phyloP scores from a whole-genome alignment of 2,797 vertebrate species.

The Microhierax caerulescens region DNA sequence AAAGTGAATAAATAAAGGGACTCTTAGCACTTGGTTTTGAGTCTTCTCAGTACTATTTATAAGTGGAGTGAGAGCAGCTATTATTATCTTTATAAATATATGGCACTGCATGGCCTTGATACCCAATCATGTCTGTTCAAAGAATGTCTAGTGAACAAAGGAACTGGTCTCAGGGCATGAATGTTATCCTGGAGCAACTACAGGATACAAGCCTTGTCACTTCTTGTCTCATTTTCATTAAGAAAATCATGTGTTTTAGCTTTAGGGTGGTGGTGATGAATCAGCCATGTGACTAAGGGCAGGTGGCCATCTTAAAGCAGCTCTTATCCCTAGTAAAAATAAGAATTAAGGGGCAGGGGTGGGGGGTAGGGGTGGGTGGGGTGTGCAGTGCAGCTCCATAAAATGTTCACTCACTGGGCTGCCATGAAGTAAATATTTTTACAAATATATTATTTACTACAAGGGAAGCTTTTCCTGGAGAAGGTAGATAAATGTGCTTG shows the following conservation, averaged over 20 bases:
- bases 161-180: constrained; percentile 58
- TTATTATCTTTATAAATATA: background rate
- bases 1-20: background rate
- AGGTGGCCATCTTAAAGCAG: constrained; percentile 56
- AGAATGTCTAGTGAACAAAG: constrained; percentile 61
- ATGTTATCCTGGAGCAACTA: constrained; percentile 66
- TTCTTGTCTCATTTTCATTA: constrained; percentile 66
- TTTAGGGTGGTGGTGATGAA: constrained; percentile 37
- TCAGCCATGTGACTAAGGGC: constrained; percentile 41
- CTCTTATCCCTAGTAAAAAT: constrained; percentile 25
- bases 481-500: constrained; percentile 79
- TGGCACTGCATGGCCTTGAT: constrained; percentile 14
- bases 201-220: constrained; percentile 66
- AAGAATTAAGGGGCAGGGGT: background rate
- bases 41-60: constrained; percentile 10
- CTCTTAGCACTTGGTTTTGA: background rate
- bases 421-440: constrained; percentile 76
- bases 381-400: background rate
- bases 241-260: constrained; percentile 51
- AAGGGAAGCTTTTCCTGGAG: constrained; percentile 70
- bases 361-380: background rate
- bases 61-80: background rate
- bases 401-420: constrained; percentile 41
- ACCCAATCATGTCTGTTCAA: background rate
- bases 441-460: constrained; percentile 77